A percentile compares a stretch with the other conserved stretches of the same genome.
These are phyloP conservation scores for Spea multiplicata DNA, from an alignment of 2,113 vertebrate species.

Conservation along the genomic window DNA sequence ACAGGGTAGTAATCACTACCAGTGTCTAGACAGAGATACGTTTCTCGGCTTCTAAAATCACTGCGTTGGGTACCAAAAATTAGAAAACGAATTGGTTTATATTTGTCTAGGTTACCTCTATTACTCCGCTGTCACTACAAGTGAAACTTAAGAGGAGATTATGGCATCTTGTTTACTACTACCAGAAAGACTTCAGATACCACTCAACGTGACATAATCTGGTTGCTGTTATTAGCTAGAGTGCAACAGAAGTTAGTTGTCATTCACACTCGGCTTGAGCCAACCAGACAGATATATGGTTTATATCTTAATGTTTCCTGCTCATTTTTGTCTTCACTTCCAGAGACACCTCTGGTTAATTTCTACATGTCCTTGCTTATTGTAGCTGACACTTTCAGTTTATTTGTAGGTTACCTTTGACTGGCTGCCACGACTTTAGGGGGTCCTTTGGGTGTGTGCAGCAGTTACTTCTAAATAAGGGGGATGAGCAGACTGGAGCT, in stretches of 20 bases:
- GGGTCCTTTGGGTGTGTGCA: too few relatives aligned
- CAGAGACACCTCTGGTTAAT: not conserved
- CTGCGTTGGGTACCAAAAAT: too few relatives aligned
- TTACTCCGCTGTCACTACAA: not conserved
- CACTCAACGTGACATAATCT: not conserved
- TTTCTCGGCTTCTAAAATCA: too few relatives aligned
- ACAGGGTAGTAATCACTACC: too few relatives aligned
- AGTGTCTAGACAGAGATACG: too few relatives aligned
- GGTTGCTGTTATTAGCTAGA: not conserved
- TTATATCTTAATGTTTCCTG: not conserved
- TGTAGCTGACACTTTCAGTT: not conserved
- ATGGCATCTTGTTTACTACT: not conserved
- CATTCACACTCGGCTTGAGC: not conserved
- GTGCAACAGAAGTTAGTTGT: not conserved
- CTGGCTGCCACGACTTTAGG: not conserved
- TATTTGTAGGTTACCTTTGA: not conserved
- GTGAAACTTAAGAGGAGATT: not conserved
- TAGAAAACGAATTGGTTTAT: too few relatives aligned
- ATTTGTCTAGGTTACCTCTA: not conserved
- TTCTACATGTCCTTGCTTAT: not conserved
- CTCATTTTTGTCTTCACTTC: not conserved
- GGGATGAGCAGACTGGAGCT: too few relatives aligned
- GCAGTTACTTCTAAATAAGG: too few relatives aligned
- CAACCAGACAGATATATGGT: not conserved
- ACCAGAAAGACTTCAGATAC: not conserved